Base-by-base conservation (phyloP, 2,113 vertebrate genomes). In the Sciurus niger region DNA sequence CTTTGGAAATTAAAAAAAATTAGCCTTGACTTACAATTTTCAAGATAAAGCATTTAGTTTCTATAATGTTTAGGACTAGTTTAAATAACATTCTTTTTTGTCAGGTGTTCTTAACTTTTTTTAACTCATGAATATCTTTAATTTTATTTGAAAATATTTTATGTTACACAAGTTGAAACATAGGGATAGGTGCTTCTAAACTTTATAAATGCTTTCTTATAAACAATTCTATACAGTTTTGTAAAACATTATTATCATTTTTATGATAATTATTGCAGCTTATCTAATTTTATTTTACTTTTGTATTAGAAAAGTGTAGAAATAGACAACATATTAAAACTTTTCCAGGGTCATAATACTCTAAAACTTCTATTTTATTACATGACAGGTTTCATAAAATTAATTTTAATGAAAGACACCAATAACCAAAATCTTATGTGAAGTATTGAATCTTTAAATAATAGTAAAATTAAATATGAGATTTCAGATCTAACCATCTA, bases 401-500 rank as follows among this genome's bases (percentile, higher is more conserved):
- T 76, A 30, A 1, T 79, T 93, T 96, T 93, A 88, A 89, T 53
- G 55, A 84, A 73, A 25, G 43, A 58, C 13, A 80, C 5, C 12
- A 74, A 83, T 79, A 89, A 79, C 87, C 8, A 89, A 91, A 93
- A 72, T 83, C 30, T 48, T 89, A 58, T 80, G 16, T 70, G 4
- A 92, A 63, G 53, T 87, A 89, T 78, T 95, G 84, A 60, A 68
- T 92, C 4, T 92, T 96, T 90, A 95, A 93, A 90, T 90, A 79
- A 89, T 68, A 25, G 51, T 86, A 43, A 96, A 90, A 76, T 94
- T 84, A 96, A 87, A 76, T 73, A 60, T 67, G 82, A 96, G 43
- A 1, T 46, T 97, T 95, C 73, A 88, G 84, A 84, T 78, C 8
- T 86, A 80, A 82, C 37, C 48, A 63, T 51, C 7, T 76, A 92